These are phyloP conservation scores for Nematostella vectensis DNA, from an alignment of 92 coral and sea anemone genomes.

Conservation along the genomic window DNA sequence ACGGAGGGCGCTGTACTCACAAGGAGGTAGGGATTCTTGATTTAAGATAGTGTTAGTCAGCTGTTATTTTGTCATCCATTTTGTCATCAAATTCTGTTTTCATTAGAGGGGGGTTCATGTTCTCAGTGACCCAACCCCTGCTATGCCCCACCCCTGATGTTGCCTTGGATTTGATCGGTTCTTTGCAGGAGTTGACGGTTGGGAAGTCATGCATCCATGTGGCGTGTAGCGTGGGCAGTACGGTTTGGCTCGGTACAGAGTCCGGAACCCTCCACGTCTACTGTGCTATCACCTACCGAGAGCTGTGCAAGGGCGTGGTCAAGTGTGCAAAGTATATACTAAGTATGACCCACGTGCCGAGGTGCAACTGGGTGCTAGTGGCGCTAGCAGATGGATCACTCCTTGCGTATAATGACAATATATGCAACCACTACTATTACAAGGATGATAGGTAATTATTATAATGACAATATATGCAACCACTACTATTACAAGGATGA, in stretches of 20 bases:
- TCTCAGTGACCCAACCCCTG: no score
- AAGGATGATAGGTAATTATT: slow-evolving; percentile 44
- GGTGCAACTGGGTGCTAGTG: slow-evolving; percentile 91
- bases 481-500: slow-evolving; percentile 64
- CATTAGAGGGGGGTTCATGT: no score
- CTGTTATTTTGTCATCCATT: no score
- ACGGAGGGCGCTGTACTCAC: slow-evolving; percentile 67
- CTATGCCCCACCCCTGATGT: no score
- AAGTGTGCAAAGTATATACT: slow-evolving; percentile 66
- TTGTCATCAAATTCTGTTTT: no score
- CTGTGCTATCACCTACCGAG: slow-evolving; percentile 88
- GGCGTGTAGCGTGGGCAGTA: slow-evolving; percentile 96
- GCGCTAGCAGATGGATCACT: slow-evolving; percentile 85
- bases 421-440: slow-evolving; percentile 70
- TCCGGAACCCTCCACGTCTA: slow-evolving; percentile 81
- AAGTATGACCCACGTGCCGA: slow-evolving; percentile 90
- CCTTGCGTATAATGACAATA: slow-evolving; percentile 87
- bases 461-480: slow-evolving; percentile 83
- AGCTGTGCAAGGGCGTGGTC: slow-evolving; percentile 79
- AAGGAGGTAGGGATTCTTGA: slow-evolving; percentile 70
- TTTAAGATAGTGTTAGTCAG: no score
- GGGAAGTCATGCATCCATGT: slow-evolving; percentile 70
- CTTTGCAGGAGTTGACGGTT: slow-evolving; percentile 58
- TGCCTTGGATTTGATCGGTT: no score
- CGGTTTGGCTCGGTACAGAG: slow-evolving; percentile 97